These are phyloP conservation scores for Agriopis marginaria DNA, from an alignment of 2,888 invertebrate genomes.

Conservation along the genomic window DNA sequence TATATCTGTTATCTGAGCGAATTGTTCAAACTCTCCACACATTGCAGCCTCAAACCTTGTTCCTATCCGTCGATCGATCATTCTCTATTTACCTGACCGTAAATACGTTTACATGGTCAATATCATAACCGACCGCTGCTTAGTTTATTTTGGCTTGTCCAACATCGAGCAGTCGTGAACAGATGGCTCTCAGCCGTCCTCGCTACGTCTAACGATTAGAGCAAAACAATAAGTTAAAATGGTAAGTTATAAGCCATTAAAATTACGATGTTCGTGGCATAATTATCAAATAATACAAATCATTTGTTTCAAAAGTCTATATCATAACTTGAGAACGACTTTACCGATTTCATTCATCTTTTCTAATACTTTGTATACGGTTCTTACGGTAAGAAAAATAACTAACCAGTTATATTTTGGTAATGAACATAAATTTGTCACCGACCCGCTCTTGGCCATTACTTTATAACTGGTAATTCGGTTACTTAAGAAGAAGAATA, in stretches of 20 bases:
- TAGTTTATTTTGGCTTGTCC: constrained; percentile 73
- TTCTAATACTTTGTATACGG: no score
- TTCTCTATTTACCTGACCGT: constrained; percentile 21
- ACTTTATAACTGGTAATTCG: no score
- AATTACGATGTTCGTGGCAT: not conserved
- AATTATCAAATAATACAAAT: no score
- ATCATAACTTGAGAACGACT: no score
- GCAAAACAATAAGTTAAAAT: constrained; percentile 10
- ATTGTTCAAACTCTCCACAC: constrained; percentile 7
- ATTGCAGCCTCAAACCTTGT: constrained; percentile 12
- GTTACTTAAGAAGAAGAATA: no score
- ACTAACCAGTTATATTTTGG: no score
- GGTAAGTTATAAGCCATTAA: not conserved
- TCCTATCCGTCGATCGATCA: constrained; percentile 30
- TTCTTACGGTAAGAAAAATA: no score
- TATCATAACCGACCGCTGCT: constrained; percentile 65
- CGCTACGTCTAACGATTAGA: constrained; percentile 36
- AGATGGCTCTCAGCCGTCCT: constrained; percentile 69
- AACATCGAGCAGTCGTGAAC: constrained; percentile 62
- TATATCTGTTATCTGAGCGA: constrained; percentile 11
- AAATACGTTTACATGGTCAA: constrained; percentile 52
- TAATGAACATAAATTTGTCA: no score
- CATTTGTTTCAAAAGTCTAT: no score
- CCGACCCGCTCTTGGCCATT: no score
- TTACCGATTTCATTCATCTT: no score